phyloP scores from a whole-genome alignment of 2,888 invertebrate species.

The Drosophila mimetica region DNA sequence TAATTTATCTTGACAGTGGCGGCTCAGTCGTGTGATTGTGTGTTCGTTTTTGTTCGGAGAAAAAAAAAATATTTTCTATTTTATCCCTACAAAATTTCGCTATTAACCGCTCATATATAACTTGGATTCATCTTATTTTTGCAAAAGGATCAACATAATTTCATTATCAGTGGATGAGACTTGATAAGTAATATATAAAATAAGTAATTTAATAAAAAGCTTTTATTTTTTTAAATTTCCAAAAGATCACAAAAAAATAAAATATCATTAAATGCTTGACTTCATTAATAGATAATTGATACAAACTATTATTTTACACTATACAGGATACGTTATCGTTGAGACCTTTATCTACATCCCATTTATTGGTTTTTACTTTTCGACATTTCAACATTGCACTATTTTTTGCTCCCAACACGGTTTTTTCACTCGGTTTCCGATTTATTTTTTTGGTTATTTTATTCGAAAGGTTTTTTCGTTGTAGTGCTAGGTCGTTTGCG shows the following conservation, averaged over 20 bases:
- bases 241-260: background rate
- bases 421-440: conserved; percentile 7
- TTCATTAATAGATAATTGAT: background rate
- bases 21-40: conserved; percentile 18
- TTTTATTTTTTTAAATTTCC: no score
- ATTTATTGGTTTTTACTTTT: conserved; percentile 7
- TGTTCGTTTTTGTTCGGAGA: conserved; percentile 7
- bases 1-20: conserved; percentile 72
- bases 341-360: background rate
- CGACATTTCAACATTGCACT: conserved; percentile 53
- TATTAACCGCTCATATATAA: no score
- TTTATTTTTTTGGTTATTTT: conserved; percentile 23
- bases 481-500: conserved; percentile 70
- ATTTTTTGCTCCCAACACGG: conserved; percentile 5
- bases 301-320: background rate
- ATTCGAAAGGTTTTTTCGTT: conserved; percentile 54
- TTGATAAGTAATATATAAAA: no score
- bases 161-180: no score
- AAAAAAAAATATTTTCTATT: no score
- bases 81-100: no score
- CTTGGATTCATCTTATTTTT: no score
- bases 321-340: background rate
- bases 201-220: background rate
- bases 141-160: no score
- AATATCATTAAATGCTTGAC: background rate